Conservation (phyloP, 2,888 invertebrate genomes). For the Pheosia tremula region DNA sequence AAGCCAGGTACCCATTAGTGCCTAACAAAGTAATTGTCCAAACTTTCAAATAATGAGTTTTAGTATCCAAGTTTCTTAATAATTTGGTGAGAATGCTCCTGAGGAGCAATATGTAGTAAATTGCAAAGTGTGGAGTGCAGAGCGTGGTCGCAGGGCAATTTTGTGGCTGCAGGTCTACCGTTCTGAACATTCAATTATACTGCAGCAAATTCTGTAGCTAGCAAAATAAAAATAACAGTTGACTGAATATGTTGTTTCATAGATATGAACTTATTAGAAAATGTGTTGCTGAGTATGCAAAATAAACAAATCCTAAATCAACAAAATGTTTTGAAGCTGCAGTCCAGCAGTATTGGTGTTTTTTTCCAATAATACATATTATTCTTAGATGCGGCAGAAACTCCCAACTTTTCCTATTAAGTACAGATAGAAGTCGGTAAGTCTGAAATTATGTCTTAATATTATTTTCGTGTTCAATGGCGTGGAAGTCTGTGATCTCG, state of each 20-base stretch:
- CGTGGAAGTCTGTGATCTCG: too few relatives aligned
- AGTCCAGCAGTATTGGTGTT: too few relatives aligned
- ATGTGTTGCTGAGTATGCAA: too few relatives aligned
- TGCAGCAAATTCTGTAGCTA: background rate
- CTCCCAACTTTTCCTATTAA: too few relatives aligned
- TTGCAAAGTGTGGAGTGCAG: conserved; percentile 1
- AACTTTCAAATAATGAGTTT: conserved; percentile 7
- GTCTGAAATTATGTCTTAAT: too few relatives aligned
- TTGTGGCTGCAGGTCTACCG: conserved; percentile 1
- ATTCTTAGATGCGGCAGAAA: too few relatives aligned
- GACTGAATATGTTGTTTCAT: background rate
- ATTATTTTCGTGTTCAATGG: too few relatives aligned
- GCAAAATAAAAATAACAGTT: background rate
- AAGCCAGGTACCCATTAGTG: background rate
- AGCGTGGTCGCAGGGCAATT: conserved; percentile 8
- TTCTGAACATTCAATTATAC: background rate
- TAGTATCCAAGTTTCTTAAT: conserved; percentile 18
- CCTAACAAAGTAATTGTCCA: conserved; percentile 1
- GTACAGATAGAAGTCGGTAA: too few relatives aligned
- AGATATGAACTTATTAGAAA: background rate
- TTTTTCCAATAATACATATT: too few relatives aligned
- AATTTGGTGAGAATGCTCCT: conserved; percentile 16
- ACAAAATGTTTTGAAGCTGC: too few relatives aligned
- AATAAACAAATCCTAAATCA: too few relatives aligned
- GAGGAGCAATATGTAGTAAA: conserved; percentile 22